These are phyloP conservation scores for Pycnomerus fuliginosus DNA, from an alignment of 2,888 invertebrate genomes.

Conservation along the genomic window DNA sequence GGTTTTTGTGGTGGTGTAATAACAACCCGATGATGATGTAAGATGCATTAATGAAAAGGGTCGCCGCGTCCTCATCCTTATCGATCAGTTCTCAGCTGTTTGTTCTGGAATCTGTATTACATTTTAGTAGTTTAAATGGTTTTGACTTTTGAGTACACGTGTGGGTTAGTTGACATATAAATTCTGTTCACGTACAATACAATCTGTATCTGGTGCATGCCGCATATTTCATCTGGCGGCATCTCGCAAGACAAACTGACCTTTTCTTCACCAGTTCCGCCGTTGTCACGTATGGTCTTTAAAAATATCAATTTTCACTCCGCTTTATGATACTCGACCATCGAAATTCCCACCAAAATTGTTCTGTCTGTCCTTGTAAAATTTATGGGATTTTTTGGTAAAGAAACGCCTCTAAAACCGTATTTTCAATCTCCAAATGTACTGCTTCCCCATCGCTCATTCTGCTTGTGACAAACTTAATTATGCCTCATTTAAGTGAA, in stretches of 20 bases:
- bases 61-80: too few relatives aligned
- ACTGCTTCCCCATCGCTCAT: slow-evolving; percentile 15
- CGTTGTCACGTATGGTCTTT: slow-evolving; percentile 9
- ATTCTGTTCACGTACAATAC: slow-evolving; percentile 26
- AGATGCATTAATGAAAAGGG: too few relatives aligned
- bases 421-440: too few relatives aligned
- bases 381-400: slow-evolving; percentile 19
- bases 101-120: too few relatives aligned
- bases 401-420: too few relatives aligned
- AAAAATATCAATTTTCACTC: slow-evolving; percentile 22
- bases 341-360: slow-evolving; percentile 16
- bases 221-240: slow-evolving; percentile 27
- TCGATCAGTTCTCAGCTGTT: too few relatives aligned
- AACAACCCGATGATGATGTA: too few relatives aligned
- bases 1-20: too few relatives aligned
- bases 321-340: slow-evolving; percentile 15
- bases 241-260: slow-evolving; percentile 26
- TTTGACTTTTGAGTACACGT: too few relatives aligned
- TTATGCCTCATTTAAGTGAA: slow-evolving; percentile 12
- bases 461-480: slow-evolving; percentile 13
- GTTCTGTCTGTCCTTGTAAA: slow-evolving; percentile 14
- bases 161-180: slow-evolving; percentile 8
- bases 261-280: slow-evolving; percentile 6
- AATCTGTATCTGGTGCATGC: slow-evolving; percentile 28
- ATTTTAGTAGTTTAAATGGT: too few relatives aligned